phyloP scores from a whole-genome alignment of 2,888 invertebrate genomes.

The Patella ulyssiponensis region DNA sequence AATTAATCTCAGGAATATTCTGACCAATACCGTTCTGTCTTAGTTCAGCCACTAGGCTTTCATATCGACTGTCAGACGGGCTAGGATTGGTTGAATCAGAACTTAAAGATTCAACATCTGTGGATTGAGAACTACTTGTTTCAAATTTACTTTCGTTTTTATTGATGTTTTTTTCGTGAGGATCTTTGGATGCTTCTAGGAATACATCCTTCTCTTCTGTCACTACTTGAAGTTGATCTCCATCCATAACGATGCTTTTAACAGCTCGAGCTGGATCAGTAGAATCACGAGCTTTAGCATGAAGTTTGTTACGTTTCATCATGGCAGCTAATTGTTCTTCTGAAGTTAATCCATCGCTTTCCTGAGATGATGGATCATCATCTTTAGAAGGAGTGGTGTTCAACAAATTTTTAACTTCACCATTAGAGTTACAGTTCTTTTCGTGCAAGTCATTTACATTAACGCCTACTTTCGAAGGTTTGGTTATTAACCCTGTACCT shows the following conservation, averaged over 20 bases:
- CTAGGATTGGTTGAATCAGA: conserved; percentile 60
- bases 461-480: conserved; percentile 51
- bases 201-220: conserved; percentile 59
- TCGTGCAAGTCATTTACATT: conserved; percentile 60
- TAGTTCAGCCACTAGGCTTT: conserved; percentile 48
- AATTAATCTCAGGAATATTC: conserved; percentile 2
- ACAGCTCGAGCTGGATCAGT: conserved; percentile 57
- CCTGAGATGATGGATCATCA: conserved; percentile 42
- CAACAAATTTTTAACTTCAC: conserved; percentile 44
- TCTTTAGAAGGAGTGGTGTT: conserved; percentile 32
- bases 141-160: conserved; percentile 58
- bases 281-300: conserved; percentile 49
- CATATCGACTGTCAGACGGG: conserved; percentile 49
- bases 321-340: conserved; percentile 60
- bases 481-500: conserved; percentile 37
- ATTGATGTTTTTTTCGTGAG: conserved; percentile 49
- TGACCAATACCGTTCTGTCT: conserved; percentile 15
- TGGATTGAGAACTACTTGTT: conserved; percentile 53
- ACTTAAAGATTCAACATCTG: conserved; percentile 56
- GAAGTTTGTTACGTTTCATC: conserved; percentile 57
- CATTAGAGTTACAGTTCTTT: conserved; percentile 46
- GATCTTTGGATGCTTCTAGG: conserved; percentile 32
- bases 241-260: conserved; percentile 71
- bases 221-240: conserved; percentile 70
- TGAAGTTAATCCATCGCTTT: conserved; percentile 58